Evolutionary conservation across 2,888 invertebrate species (phyloP), one percentile per base, ranked within the genome.

Genomic region (Limnephilus marmoratus): DNA sequence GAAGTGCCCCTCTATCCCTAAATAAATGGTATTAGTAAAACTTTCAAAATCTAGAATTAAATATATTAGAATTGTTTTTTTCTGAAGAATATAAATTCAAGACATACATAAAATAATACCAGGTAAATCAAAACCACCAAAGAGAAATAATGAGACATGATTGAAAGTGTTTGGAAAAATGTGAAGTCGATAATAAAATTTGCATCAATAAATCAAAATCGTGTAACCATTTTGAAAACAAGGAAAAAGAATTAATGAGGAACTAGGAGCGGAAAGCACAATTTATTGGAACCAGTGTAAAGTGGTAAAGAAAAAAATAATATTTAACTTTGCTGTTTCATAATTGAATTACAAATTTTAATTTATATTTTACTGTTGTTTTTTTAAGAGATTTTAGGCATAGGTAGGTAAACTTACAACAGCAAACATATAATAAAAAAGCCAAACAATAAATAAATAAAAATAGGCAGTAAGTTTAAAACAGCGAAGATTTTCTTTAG

Each of bases 161-260:
- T 83, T 15, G 41, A 3, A 83, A 83, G 34, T 83, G 83, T 34
- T 83, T 37, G 83, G 82, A 83, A 83, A 83, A 83, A 37, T 37
- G 31, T 24, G 7, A 68, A 68, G 7, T 37, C 37, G 7, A 24
- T 24, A 37, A 37, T 83, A 5, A 83, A 37, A 83, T 83, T 83
- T 83, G 83, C 83, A 83, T 83, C 34, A 83, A 37, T 31, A 83
- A 83, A 34, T 83, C 83, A 83, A 83, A 31, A 68, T 68, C 9
- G 68, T n/a, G 68, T 68, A 5, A 68, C 68, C 68, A 68, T 68
- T 83, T 83, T 24, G 24, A 83, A 83, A 83, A 18, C 37, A 24
- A 37, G 24, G 37, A 83, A 83, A 37, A 24, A 11, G 83, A 37
- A 18, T 3, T 5, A 18, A 83, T 15, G 18, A 7, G 34, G 83